A percentile compares a stretch with the other conserved stretches of the same genome.
These are phyloP conservation scores for Gisinianus flammeolus DNA, from an alignment of 2,888 invertebrate genomes.

Conservation along the genomic window DNA sequence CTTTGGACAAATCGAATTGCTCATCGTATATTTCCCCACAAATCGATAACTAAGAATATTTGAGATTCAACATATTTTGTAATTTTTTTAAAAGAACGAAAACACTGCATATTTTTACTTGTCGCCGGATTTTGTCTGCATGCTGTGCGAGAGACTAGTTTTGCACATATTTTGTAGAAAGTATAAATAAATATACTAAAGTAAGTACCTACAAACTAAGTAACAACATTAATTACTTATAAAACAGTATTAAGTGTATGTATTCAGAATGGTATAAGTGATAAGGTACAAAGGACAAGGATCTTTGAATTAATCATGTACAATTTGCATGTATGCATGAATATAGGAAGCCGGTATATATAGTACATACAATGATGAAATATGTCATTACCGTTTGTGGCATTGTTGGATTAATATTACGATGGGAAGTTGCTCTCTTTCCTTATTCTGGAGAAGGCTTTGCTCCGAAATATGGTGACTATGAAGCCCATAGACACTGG, in stretches of 20 bases:
- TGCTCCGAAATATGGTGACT: constrained; percentile 96
- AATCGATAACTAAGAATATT: constrained; percentile 4
- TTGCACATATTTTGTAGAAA: no score
- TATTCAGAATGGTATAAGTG: not conserved
- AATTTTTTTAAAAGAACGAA: no score
- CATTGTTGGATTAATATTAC: constrained; percentile 36
- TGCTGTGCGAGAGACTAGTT: no score
- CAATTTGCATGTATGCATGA: not conserved
- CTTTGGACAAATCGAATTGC: not conserved
- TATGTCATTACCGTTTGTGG: constrained; percentile 10
- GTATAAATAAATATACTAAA: no score
- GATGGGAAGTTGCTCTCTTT: constrained; percentile 42
- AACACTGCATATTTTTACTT: no score
- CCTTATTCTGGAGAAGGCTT: constrained; percentile 77
- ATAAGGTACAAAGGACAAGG: not conserved
- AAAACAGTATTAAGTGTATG: not conserved
- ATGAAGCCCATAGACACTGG: constrained; percentile 99
- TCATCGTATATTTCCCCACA: not conserved
- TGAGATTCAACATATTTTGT: not conserved
- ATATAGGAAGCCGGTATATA: not conserved
- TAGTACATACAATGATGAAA: constrained; percentile 24
- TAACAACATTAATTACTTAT: no score
- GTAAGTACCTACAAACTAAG: no score
- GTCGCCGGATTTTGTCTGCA: no score
- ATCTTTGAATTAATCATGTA: not conserved